phyloP scores from a whole-genome alignment of 2,888 invertebrate species.

The Pachliopta kotzebuea region DNA sequence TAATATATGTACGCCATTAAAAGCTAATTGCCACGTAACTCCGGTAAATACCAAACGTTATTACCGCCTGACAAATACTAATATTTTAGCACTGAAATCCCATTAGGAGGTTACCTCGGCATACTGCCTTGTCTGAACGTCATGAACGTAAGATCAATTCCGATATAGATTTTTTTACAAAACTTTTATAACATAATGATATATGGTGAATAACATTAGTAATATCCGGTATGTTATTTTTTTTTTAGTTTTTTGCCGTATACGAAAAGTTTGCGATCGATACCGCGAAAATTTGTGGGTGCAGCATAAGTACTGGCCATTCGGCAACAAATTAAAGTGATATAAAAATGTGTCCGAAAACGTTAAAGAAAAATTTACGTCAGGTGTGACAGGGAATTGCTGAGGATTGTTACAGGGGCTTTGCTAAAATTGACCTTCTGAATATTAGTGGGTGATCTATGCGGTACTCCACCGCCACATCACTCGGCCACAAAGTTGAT shows the following conservation, averaged over 20 bases:
- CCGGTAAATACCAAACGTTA: constrained; percentile 31
- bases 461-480: too few species aligned
- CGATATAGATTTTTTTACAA: constrained; percentile 18
- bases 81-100: constrained; percentile 36
- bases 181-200: too few species aligned
- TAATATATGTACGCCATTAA: constrained; percentile 7
- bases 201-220: constrained; percentile 1
- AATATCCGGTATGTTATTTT: neutral
- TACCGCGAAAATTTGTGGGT: neutral
- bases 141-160: constrained; percentile 17
- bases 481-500: neutral
- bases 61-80: constrained; percentile 45
- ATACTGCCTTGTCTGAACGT: constrained; percentile 34
- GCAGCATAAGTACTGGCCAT: too few species aligned
- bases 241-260: neutral
- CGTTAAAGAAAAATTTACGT: too few species aligned
- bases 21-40: constrained; percentile 11
- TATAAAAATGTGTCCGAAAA: too few species aligned
- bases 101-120: constrained; percentile 47
- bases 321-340: too few species aligned
- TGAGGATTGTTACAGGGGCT: too few species aligned
- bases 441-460: too few species aligned
- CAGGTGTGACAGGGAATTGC: too few species aligned
- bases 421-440: too few species aligned
- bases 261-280: neutral